Conservation (phyloP, 2,797 vertebrate species). For the Chaetophractus vellerosus region DNA sequence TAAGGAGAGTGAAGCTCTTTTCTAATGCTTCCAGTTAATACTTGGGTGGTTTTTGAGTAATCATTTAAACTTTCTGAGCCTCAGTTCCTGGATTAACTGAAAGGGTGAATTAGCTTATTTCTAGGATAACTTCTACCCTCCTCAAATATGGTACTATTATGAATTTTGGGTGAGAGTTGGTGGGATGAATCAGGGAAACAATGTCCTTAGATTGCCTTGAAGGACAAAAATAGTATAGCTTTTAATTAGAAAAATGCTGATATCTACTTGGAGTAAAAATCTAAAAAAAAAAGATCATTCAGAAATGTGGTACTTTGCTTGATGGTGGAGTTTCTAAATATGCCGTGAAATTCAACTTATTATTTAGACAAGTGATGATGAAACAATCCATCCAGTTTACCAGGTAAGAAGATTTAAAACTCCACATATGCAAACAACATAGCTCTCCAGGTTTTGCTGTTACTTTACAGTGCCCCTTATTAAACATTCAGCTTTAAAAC, state of each 20-base stretch:
- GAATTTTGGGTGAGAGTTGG: conserved; percentile 39
- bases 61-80: conserved; percentile 56
- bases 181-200: neutral
- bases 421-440: conserved; percentile 51
- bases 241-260: conserved; percentile 64
- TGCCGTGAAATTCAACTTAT: conserved; percentile 54
- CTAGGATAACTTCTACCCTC: neutral
- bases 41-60: conserved; percentile 34
- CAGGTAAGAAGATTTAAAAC: conserved; percentile 78
- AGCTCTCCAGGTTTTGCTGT: conserved; percentile 45
- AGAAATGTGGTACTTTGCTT: conserved; percentile 55
- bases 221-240: conserved; percentile 57
- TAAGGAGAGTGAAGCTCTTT: neutral
- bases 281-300: conserved; percentile 48
- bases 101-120: conserved; percentile 61
- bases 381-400: conserved; percentile 78
- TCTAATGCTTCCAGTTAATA: conserved; percentile 17
- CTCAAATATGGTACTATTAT: conserved; percentile 26
- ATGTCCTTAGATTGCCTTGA: conserved; percentile 5
- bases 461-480: conserved; percentile 77
- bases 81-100: conserved; percentile 26
- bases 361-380: conserved; percentile 74
- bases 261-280: conserved; percentile 63
- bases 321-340: conserved; percentile 61
- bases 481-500: conserved; percentile 77